A percentile compares a stretch with the other conserved stretches of the same genome.
phyloP scores from a whole-genome alignment of 2,113 vertebrate genomes.

The Sylvilagus bachmani region DNA sequence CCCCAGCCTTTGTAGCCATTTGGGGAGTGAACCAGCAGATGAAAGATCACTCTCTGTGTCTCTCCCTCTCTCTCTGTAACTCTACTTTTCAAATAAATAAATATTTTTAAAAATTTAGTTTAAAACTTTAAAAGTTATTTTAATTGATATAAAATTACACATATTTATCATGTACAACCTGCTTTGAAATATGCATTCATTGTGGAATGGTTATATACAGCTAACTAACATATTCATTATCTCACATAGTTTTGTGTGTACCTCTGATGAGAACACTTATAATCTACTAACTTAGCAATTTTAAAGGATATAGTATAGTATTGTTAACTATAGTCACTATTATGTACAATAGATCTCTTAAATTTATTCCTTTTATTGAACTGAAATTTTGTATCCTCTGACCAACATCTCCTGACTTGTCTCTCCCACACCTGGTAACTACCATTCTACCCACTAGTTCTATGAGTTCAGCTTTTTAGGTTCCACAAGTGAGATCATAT shows the following conservation, averaged over 20 bases:
- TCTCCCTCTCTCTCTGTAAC: too few relatives aligned
- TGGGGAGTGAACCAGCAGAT: too few relatives aligned
- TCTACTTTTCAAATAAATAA: too few relatives aligned
- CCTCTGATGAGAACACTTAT: neutral
- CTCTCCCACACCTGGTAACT: neutral
- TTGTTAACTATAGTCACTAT: neutral
- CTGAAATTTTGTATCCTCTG: neutral
- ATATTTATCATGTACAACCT: neutral
- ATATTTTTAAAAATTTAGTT: neutral
- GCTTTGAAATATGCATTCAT: neutral
- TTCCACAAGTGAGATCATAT: neutral
- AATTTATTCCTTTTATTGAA: neutral
- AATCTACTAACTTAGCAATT: neutral
- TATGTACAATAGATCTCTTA: neutral
- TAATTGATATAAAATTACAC: neutral
- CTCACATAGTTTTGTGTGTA: neutral
- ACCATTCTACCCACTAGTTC: neutral
- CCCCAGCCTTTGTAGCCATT: too few relatives aligned
- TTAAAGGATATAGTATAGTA: neutral
- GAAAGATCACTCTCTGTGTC: too few relatives aligned
- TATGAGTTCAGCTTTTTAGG: neutral
- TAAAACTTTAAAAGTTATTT: neutral
- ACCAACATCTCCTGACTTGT: neutral
- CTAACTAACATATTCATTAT: neutral
- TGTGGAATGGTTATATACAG: neutral